phyloP scores from a whole-genome alignment of 2,888 invertebrate genomes.

The Rhimphoctona megacephalus region DNA sequence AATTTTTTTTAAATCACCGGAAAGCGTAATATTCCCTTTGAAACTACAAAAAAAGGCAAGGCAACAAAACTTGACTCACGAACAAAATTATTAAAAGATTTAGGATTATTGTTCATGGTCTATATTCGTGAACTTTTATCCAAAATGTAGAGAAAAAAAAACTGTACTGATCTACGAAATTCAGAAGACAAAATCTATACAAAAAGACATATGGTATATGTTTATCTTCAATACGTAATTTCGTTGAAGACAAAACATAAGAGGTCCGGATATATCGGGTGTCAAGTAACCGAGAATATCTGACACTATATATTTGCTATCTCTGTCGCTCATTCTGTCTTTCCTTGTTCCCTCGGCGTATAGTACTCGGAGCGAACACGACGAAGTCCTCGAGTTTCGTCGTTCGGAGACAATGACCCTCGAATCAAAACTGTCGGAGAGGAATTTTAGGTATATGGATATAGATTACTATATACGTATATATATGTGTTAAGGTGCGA shows the following conservation, averaged over 20 bases:
- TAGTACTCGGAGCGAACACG: not conserved
- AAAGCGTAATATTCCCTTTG: too few relatives aligned
- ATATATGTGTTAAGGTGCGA: not conserved
- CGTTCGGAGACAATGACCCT: slow-evolving; percentile 44
- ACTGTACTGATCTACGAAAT: not conserved
- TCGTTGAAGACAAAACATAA: slow-evolving; percentile 56
- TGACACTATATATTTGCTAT: not conserved
- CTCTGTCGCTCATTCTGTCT: not conserved
- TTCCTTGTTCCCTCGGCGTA: not conserved
- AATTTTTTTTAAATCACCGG: too few relatives aligned
- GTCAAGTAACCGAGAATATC: slow-evolving; percentile 42
- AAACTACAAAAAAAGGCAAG: too few relatives aligned
- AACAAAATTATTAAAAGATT: too few relatives aligned
- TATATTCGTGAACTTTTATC: not conserved
- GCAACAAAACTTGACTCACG: too few relatives aligned
- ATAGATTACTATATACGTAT: not conserved
- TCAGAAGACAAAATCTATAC: not conserved
- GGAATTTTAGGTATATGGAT: slow-evolving; percentile 14
- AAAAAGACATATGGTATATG: not conserved
- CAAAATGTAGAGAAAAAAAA: not conserved
- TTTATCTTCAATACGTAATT: slow-evolving; percentile 28
- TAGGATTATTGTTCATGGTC: not conserved
- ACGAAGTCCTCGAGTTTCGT: slow-evolving; percentile 48
- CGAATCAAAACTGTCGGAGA: slow-evolving; percentile 29
- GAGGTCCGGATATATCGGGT: slow-evolving; percentile 47